Base-by-base conservation (phyloP, 2,113 vertebrate genomes). In the Peromyscus californicus region DNA sequence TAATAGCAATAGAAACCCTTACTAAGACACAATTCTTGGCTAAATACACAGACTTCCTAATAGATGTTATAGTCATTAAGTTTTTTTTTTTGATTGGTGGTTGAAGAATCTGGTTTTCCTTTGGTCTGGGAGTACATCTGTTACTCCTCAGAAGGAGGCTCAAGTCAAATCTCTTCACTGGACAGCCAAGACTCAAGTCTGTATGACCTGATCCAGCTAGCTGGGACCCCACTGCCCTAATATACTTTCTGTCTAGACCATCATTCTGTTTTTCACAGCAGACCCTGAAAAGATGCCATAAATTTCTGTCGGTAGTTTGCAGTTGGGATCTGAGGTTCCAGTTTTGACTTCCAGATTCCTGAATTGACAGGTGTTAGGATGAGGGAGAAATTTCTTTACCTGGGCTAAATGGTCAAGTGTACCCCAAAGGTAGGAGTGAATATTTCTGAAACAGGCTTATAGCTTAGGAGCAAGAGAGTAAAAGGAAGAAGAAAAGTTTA, bases 71-170 rank as follows among this genome's bases (percentile, higher is more conserved):
- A 61, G 42, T 10, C 70, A 65, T 51, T 69, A 74, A 22, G 7
- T 3, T 90, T 92, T 96, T 33, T 31, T 83, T 93, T 95, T 36
- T 84, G 8, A 31, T 63, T 42, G 85, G 6, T 45, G 16, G n/a
- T 72, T 74, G 89, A 78, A 90, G 22, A 93, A 93, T 92, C 33
- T 67, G 54, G 15, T 45, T 97, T 74, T 95, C 2, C 39, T 95
- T 92, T 89, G 42, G n/a, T 54, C 51, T 93, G 51, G 96, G 21
- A 74, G 1, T 79, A 12, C 15, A 65, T 78, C 91, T 89, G 48
- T 76, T 84, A 65, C 22, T 84, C 24, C n/a, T 84, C 82, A 84
- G 82, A 84, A 63, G 82, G 7, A 9, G 15, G n/a, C n/a, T 65
- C n/a, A 63, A 59, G 10, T 65, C 36, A 94, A 94, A 63, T 91